Conservation (phyloP, 2,888 invertebrate species). For the Glyphotaelius pellucidus region DNA sequence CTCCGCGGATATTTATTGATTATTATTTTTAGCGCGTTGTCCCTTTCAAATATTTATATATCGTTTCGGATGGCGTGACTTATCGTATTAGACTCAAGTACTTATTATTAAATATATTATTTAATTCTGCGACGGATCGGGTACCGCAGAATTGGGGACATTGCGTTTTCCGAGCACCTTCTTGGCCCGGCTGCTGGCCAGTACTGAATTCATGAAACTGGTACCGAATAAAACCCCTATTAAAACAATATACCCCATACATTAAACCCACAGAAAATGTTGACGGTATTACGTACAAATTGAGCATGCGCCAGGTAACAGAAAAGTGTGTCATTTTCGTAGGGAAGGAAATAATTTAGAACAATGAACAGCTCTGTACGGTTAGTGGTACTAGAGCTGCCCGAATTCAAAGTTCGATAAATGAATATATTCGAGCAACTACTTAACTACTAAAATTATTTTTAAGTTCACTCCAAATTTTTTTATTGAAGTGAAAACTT, state of each 20-base stretch:
- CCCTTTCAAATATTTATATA: neutral
- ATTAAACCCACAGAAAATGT: constrained; percentile 2
- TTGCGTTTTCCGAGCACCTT: neutral
- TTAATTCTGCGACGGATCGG: neutral
- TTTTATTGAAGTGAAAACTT: too few species aligned
- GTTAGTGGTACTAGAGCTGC: neutral
- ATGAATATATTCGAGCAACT: neutral
- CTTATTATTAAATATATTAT: neutral
- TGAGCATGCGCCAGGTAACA: constrained; percentile 13
- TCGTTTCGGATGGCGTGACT: neutral
- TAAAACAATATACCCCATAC: constrained; percentile 31
- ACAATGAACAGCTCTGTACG: neutral
- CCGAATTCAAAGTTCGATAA: neutral
- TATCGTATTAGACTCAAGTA: neutral
- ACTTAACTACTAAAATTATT: neutral
- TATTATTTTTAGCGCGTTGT: neutral
- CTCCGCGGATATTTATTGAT: neutral
- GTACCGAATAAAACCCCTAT: constrained; percentile 8
- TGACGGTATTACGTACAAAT: neutral
- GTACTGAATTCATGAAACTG: constrained; percentile 20
- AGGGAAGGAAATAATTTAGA: neutral
- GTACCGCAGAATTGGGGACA: neutral
- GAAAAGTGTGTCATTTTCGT: constrained; percentile 35
- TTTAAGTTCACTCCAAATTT: neutral
- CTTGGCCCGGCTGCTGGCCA: neutral